Conservation (phyloP, 92 coral and sea anemone species). For the Parazoanthus darwini region DNA sequence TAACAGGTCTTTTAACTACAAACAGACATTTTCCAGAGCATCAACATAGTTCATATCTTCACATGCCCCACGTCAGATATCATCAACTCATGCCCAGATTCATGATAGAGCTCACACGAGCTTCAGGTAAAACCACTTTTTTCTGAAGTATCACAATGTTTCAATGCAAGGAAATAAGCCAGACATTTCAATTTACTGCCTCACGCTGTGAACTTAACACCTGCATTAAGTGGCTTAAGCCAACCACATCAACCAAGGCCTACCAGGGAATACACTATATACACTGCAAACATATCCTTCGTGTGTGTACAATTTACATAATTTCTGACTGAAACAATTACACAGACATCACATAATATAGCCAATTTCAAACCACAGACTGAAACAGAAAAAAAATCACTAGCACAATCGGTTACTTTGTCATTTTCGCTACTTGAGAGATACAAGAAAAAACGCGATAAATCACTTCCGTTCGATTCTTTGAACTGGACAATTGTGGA, state of each 20-base stretch:
- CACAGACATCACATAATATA: not conserved
- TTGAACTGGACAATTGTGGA: slow-evolving; percentile 24
- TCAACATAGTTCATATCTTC: not conserved
- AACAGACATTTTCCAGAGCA: not conserved
- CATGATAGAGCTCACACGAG: not conserved
- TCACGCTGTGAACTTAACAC: slow-evolving; percentile 22
- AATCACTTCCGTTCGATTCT: slow-evolving; percentile 29
- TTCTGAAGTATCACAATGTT: not conserved
- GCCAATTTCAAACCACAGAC: not conserved
- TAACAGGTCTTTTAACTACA: not conserved
- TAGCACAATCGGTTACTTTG: not conserved
- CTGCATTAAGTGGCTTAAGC: not conserved
- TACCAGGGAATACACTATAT: not conserved
- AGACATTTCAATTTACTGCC: not conserved
- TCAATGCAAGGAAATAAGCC: slow-evolving; percentile 5
- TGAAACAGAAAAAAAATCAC: not conserved
- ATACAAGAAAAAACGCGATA: slow-evolving; percentile 2
- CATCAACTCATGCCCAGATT: not conserved
- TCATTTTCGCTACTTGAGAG: not conserved
- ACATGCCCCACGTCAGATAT: slow-evolving; percentile 10
- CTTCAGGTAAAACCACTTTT: not conserved
- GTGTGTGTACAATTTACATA: not conserved
- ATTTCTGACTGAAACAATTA: slow-evolving; percentile 12
- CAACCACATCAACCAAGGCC: slow-evolving; percentile 1
- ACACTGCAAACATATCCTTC: slow-evolving; percentile 9